Evolutionary conservation across 2,797 vertebrate genomes (phyloP).

Genomic region (Margarornis squamiger): DNA sequence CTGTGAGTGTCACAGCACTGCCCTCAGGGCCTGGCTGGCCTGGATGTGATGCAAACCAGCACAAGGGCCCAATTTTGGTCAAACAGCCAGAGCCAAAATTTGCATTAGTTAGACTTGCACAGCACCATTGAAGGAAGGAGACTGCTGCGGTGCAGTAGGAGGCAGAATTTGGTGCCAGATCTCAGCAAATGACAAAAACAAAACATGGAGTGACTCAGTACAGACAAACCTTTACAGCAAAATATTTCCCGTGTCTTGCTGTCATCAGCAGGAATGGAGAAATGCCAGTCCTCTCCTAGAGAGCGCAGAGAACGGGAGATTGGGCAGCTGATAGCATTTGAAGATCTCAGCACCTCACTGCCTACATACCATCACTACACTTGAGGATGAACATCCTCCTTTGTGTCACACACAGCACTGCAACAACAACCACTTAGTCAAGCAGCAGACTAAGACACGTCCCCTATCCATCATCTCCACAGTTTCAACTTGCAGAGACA

Average conservation of each 20-base stretch:
- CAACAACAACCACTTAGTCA: neutral
- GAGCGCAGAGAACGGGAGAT: neutral
- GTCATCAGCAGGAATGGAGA: neutral
- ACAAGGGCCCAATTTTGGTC: neutral
- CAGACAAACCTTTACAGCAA: neutral
- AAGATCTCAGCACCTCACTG: neutral
- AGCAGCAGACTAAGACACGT: constrained; percentile 5
- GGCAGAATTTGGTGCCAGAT: neutral
- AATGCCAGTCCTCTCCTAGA: neutral
- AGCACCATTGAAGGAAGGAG: neutral
- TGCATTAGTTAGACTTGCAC: neutral
- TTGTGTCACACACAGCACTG: neutral
- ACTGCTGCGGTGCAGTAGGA: neutral
- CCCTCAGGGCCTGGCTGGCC: neutral
- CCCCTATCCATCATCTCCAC: neutral
- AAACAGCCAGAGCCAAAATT: neutral
- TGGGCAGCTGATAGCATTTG: neutral
- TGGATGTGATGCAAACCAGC: neutral
- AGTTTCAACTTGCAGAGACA: constrained; percentile 32
- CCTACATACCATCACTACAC: neutral
- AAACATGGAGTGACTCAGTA: neutral
- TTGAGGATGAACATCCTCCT: neutral
- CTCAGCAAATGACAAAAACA: neutral
- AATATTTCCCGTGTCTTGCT: neutral
- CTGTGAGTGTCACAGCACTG: neutral